Evolutionary conservation across 2,888 invertebrate species (phyloP).

Genomic region (Hermaeophaga mercurialis): DNA sequence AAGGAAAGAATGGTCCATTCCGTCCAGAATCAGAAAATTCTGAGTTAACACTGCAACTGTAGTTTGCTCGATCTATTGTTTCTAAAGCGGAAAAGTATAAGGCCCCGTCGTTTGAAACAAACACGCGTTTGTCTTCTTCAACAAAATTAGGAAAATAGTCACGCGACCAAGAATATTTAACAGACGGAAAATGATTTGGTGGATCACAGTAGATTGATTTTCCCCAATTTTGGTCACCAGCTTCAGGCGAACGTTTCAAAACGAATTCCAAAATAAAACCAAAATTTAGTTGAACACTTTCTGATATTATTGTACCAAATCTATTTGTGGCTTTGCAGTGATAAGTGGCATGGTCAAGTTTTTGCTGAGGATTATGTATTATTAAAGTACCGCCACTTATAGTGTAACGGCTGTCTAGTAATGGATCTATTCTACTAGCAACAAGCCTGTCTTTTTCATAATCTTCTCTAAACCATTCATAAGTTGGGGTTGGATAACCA

Average conservation of each 20-base stretch:
- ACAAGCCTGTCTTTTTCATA: slow-evolving; percentile 79
- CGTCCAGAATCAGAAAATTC: slow-evolving; percentile 84
- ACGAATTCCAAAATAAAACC: slow-evolving; percentile 91
- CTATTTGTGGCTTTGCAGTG: slow-evolving; percentile 91
- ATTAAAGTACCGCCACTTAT: slow-evolving; percentile 90
- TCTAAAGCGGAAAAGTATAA: slow-evolving; percentile 94
- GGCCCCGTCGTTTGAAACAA: slow-evolving; percentile 92
- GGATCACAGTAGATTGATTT: slow-evolving; percentile 92
- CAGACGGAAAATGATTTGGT: slow-evolving; percentile 87
- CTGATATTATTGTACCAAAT: slow-evolving; percentile 87
- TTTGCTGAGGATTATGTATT: slow-evolving; percentile 81
- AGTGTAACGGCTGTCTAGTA: slow-evolving; percentile 76
- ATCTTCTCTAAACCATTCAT: slow-evolving; percentile 89
- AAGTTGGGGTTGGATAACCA: slow-evolving; percentile 88
- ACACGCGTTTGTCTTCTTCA: slow-evolving; percentile 89
- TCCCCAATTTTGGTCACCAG: slow-evolving; percentile 91
- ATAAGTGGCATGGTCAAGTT: slow-evolving; percentile 83
- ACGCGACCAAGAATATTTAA: slow-evolving; percentile 91
- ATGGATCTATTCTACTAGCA: slow-evolving; percentile 77
- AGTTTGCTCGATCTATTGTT: slow-evolving; percentile 85
- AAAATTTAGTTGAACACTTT: slow-evolving; percentile 85
- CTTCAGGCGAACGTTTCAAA: slow-evolving; percentile 81
- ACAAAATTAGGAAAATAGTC: slow-evolving; percentile 90
- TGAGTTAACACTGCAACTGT: slow-evolving; percentile 91
- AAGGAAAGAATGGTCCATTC: slow-evolving; percentile 86